phyloP scores from a whole-genome alignment of 2,888 invertebrate species.

The Conchocele bisecta region DNA sequence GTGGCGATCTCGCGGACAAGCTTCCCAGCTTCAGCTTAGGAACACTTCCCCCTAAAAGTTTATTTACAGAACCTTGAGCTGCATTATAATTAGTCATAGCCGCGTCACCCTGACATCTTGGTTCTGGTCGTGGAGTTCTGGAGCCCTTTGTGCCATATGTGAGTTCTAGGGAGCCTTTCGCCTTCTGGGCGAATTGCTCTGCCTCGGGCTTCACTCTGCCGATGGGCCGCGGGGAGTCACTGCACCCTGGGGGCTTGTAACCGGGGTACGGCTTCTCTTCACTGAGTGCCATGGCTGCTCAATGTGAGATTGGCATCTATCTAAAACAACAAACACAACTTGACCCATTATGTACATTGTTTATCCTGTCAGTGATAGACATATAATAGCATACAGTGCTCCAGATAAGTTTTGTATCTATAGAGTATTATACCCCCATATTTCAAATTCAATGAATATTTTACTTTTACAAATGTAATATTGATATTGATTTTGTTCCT shows the following conservation, averaged over 20 bases:
- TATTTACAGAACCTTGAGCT: constrained; percentile 68
- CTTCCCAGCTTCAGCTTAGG: constrained; percentile 61
- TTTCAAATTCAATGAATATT: too few species aligned
- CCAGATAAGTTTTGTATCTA: too few species aligned
- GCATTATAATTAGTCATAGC: constrained; percentile 66
- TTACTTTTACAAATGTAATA: too few species aligned
- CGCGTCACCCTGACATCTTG: constrained; percentile 67
- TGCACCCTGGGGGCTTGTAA: constrained; percentile 61
- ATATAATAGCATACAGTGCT: too few species aligned
- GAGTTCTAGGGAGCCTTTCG: constrained; percentile 70
- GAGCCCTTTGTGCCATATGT: constrained; percentile 54
- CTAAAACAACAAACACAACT: too few species aligned
- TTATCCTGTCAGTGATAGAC: too few species aligned
- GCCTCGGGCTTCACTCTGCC: constrained; percentile 75
- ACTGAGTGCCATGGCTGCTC: too few species aligned
- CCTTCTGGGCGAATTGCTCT: constrained; percentile 65
- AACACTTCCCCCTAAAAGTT: constrained; percentile 63
- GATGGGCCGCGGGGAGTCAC: constrained; percentile 63
- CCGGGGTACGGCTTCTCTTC: constrained; percentile 76
- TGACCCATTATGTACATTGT: too few species aligned
- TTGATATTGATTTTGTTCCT: too few species aligned
- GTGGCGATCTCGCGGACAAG: constrained; percentile 24
- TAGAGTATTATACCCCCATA: too few species aligned
- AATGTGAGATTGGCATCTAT: too few species aligned
- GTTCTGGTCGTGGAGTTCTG: constrained; percentile 61